These are phyloP conservation scores for Trachelus troglodyta DNA, from an alignment of 2,888 invertebrate species.

Conservation along the genomic window DNA sequence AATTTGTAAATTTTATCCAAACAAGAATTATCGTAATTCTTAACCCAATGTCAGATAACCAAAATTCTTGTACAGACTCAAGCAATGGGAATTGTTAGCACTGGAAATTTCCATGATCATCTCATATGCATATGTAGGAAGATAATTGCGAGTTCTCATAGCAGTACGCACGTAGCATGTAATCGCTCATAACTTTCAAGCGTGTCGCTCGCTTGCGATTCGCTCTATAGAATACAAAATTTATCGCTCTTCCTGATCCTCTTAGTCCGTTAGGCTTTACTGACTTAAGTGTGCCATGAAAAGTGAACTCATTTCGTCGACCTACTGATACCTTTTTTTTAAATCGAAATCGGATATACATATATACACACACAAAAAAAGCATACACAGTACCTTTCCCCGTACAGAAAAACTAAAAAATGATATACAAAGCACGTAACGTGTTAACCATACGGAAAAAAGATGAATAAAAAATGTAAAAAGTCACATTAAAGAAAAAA, in stretches of 20 bases:
- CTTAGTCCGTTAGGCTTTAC: background rate
- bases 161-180: conserved; percentile 7
- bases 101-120: background rate
- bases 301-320: conserved; percentile 52
- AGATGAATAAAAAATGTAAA: no score
- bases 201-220: conserved; percentile 4
- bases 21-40: background rate
- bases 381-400: no score
- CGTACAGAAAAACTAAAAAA: no score
- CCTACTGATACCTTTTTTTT: conserved; percentile 58
- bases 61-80: background rate
- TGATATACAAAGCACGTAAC: no score
- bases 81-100: background rate
- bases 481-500: no score
- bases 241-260: conserved; percentile 12
- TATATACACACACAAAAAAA: no score
- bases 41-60: background rate
- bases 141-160: background rate
- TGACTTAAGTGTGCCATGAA: conserved; percentile 50
- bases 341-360: no score
- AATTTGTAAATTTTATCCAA: no score
- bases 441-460: no score
- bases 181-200: conserved; percentile 28
- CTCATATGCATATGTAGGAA: background rate
- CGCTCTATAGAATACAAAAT: background rate